These are phyloP conservation scores for Grammomys surdaster DNA, from an alignment of 2,113 vertebrate species.

Conservation along the genomic window DNA sequence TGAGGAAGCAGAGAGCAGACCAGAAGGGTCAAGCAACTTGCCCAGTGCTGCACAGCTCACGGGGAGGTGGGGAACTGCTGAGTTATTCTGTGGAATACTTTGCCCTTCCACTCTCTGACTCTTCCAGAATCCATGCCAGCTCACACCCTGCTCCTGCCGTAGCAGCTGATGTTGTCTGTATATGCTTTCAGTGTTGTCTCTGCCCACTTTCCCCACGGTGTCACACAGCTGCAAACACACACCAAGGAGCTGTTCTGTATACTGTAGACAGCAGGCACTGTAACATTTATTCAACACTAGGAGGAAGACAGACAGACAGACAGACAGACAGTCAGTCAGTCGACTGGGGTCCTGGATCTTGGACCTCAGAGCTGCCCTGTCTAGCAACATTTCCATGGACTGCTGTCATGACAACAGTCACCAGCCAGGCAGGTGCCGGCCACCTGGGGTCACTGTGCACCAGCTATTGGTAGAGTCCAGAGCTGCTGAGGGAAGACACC, in stretches of 20 bases:
- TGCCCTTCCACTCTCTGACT: neutral
- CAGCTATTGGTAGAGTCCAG: slow-evolving; percentile 69
- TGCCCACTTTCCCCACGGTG: neutral
- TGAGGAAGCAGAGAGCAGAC: neutral
- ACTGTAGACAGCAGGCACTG: too few relatives aligned
- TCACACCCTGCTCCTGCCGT: neutral
- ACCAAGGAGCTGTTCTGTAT: neutral
- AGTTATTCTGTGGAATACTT: neutral
- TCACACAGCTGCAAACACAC: neutral
- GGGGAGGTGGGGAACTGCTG: neutral
- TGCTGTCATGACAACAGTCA: neutral
- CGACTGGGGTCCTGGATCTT: neutral
- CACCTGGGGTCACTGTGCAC: slow-evolving; percentile 89
- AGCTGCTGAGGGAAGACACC: neutral
- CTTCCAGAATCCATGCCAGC: too few relatives aligned
- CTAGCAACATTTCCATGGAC: neutral
- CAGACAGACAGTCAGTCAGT: neutral
- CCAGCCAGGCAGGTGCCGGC: slow-evolving; percentile 59
- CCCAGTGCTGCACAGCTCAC: neutral
- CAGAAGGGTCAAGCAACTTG: slow-evolving; percentile 39
- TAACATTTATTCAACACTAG: too few relatives aligned
- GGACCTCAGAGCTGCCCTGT: neutral
- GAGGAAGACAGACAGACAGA: neutral
- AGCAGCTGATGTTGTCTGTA: neutral
- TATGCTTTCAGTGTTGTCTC: too few relatives aligned